Conservation (phyloP, 2,797 vertebrate genomes). For the Fringilla coelebs region DNA sequence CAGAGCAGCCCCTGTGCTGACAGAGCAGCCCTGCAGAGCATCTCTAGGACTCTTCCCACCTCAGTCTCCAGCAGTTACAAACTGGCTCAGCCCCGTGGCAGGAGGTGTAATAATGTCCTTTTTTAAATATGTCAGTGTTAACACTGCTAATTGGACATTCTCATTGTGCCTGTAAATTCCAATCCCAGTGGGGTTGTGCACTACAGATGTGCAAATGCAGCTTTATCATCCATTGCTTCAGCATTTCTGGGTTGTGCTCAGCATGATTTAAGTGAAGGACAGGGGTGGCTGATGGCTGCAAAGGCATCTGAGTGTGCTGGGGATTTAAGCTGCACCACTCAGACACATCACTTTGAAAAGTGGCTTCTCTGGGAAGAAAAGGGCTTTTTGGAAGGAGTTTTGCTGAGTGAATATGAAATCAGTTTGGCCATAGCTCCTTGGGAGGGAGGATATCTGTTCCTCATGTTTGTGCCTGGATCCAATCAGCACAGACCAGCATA, state of each 20-base stretch:
- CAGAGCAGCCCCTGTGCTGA: not conserved
- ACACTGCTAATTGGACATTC: constrained; percentile 8
- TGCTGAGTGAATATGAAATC: not conserved
- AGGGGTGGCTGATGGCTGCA: constrained; percentile 10
- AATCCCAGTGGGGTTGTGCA: not conserved
- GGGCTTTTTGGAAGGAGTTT: not conserved
- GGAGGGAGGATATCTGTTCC: not conserved
- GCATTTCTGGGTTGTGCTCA: not conserved
- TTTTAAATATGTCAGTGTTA: not conserved
- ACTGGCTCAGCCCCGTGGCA: not conserved
- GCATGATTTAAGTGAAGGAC: constrained; percentile 2
- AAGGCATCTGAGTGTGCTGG: not conserved
- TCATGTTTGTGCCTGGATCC: not conserved
- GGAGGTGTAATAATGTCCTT: not conserved
- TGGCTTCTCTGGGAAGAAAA: constrained; percentile 1
- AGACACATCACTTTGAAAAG: not conserved
- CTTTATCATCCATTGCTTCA: not conserved
- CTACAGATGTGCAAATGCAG: not conserved
- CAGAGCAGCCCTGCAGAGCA: not conserved
- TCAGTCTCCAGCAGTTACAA: not conserved
- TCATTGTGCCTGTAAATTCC: not conserved
- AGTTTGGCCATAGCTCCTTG: not conserved
- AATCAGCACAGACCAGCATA: not conserved
- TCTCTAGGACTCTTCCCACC: not conserved
- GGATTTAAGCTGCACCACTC: not conserved